phyloP scores from a whole-genome alignment of 2,888 invertebrate species.

The Megalurothrips usitatus region DNA sequence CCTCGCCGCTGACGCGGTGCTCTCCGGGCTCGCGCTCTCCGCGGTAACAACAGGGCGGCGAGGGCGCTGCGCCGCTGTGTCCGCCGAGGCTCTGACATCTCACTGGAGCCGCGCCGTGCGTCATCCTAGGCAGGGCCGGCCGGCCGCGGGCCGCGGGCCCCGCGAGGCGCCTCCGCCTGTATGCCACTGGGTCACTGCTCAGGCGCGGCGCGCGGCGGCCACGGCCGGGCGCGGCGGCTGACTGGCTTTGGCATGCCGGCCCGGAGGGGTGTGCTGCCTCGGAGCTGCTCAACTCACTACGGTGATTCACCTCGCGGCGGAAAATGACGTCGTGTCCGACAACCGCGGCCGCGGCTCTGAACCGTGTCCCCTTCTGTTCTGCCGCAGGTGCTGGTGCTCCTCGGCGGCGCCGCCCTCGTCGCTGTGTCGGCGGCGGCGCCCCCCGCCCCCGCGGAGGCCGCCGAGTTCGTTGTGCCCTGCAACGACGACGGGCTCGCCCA shows the following conservation, averaged over 20 bases:
- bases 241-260: neutral
- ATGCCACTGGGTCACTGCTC: conserved; percentile 18
- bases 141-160: neutral
- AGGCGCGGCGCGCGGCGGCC: neutral
- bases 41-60: no score
- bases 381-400: neutral
- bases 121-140: neutral
- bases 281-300: neutral
- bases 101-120: no score
- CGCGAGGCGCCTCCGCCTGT: neutral
- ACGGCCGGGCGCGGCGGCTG: neutral
- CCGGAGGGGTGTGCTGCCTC: neutral
- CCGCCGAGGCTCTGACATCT: neutral
- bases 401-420: neutral
- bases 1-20: no score
- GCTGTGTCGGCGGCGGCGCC: neutral
- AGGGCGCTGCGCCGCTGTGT: no score
- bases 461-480: neutral
- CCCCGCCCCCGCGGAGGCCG: neutral
- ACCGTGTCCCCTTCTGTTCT: neutral
- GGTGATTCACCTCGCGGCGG: neutral
- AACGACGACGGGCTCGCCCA: neutral
- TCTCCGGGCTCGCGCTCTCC: no score
- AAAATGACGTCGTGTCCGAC: no score
- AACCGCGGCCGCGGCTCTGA: neutral